Base-by-base conservation (phyloP, 2,113 vertebrate species). In the Amia ocellicauda region DNA sequence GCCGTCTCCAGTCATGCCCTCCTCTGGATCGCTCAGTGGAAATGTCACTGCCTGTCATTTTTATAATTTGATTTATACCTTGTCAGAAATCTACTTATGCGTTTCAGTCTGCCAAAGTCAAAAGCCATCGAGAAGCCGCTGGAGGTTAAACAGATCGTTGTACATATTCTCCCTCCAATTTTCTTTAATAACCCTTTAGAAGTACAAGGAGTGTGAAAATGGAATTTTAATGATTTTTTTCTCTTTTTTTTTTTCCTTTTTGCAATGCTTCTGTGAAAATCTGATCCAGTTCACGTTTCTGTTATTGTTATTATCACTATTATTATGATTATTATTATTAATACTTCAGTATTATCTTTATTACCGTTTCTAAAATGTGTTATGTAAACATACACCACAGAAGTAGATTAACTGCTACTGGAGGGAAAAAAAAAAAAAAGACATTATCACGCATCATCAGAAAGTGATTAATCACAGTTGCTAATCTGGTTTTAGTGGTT, bases 41-140 rank as follows among this genome's bases (percentile, higher is more conserved):
- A 80, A 78, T 78, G 78, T 80, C 72, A 78, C 75, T 66, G 60
- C 29, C 74, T 78, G 76, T 78, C 76, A 78, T 76, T 77, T 76
- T 77, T 78, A 75, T 80, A 73, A 78, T 76, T 78, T 78, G 76
- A 80, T 78, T 78, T 74, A 73, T 74, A 71, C 76, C 72, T 75
- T 73, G 76, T 78, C 76, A 75, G 63, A 58, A 78, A 76, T 76
- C 70, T 78, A 69, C 69, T 76, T 75, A 78, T 45, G 72, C 68
- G 72, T 70, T 57, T 49, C 66, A 66, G 69, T 62, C 72, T 68
- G 68, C 70, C 43, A 56, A 72, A 76, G 74, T 69, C 74, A 70
- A 72, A 68, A 76, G 70, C 74, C 67, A 42, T 67, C 64, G 64
- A 68, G 64, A 70, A 75, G 62, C 60, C 19, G 50, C 49, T 64